Conservation (phyloP, 2,888 invertebrate genomes). For the Drosophila birchii region DNA sequence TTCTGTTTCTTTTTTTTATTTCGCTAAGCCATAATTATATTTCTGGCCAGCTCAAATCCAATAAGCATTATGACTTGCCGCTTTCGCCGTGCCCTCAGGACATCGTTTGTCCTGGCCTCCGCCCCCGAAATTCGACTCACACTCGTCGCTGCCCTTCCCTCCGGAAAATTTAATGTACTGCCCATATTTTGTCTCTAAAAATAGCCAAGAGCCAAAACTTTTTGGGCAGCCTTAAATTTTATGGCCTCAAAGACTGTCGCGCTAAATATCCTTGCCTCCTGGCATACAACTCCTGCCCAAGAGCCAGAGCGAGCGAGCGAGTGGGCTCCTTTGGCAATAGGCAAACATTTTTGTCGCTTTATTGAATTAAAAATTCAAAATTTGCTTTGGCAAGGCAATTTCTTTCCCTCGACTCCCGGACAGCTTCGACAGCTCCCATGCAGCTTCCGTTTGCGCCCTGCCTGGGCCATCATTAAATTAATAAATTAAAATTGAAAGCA, state of each 20-base stretch:
- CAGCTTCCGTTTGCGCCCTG: slow-evolving; percentile 22
- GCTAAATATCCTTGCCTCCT: slow-evolving; percentile 59
- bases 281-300: not conserved
- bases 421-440: slow-evolving; percentile 10
- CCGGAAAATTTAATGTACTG: slow-evolving; percentile 67
- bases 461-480: slow-evolving; percentile 71
- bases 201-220: slow-evolving; percentile 48
- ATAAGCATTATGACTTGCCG: slow-evolving; percentile 73
- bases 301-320: not conserved
- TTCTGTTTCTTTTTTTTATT: slow-evolving; percentile 5
- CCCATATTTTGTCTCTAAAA: slow-evolving; percentile 62
- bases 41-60: slow-evolving; percentile 66
- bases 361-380: slow-evolving; percentile 79
- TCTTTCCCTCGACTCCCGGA: slow-evolving; percentile 22
- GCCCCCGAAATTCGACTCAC: slow-evolving; percentile 6
- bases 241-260: slow-evolving; percentile 69
- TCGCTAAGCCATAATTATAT: slow-evolving; percentile 68
- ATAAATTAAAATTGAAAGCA: slow-evolving; percentile 80
- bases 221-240: slow-evolving; percentile 59
- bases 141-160: not conserved
- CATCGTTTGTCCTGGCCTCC: slow-evolving; percentile 34
- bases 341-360: slow-evolving; percentile 68
- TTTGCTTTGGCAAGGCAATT: slow-evolving; percentile 50
- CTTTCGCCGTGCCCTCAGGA: slow-evolving; percentile 44
- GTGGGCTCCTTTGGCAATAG: slow-evolving; percentile 51